These are phyloP conservation scores for Allygus modestus DNA, from an alignment of 2,888 invertebrate species.

Conservation along the genomic window DNA sequence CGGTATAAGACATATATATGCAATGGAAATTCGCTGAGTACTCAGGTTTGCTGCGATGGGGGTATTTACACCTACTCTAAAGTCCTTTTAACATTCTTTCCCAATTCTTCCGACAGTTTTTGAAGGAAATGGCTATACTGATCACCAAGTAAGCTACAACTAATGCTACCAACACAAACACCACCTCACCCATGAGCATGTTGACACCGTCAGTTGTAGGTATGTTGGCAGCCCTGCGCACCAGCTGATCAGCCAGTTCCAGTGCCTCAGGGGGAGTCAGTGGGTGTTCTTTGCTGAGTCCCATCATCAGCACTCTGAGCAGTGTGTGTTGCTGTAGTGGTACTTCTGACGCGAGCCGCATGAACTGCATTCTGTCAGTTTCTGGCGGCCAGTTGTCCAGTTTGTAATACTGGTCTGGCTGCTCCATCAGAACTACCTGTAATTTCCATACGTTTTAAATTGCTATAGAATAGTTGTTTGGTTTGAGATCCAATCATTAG, in stretches of 20 bases:
- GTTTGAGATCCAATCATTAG: too few relatives aligned
- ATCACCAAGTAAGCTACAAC: too few relatives aligned
- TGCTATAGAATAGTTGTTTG: too few relatives aligned
- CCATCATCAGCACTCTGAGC: conserved; percentile 89
- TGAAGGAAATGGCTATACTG: too few relatives aligned
- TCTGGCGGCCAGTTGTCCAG: conserved; percentile 95
- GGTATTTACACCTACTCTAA: too few relatives aligned
- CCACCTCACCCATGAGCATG: conserved; percentile 77
- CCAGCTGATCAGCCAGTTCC: conserved; percentile 90
- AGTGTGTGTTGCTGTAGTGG: conserved; percentile 93
- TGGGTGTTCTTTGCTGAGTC: conserved; percentile 88
- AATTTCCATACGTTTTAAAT: conserved; percentile 56
- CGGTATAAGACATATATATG: too few relatives aligned
- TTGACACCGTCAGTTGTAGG: conserved; percentile 79
- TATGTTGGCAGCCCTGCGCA: conserved; percentile 89
- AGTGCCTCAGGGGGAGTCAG: conserved; percentile 89
- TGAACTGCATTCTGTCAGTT: conserved; percentile 86
- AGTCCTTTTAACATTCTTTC: too few relatives aligned
- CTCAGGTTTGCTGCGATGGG: too few relatives aligned
- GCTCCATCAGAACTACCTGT: conserved; percentile 84
- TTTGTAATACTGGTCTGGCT: conserved; percentile 89
- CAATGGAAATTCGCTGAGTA: too few relatives aligned
- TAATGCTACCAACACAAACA: too few relatives aligned
- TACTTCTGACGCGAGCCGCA: conserved; percentile 91
- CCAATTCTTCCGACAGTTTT: too few relatives aligned